These are phyloP conservation scores for Calosoma granatense DNA, from an alignment of 1,140 invertebrate species.

Conservation along the genomic window DNA sequence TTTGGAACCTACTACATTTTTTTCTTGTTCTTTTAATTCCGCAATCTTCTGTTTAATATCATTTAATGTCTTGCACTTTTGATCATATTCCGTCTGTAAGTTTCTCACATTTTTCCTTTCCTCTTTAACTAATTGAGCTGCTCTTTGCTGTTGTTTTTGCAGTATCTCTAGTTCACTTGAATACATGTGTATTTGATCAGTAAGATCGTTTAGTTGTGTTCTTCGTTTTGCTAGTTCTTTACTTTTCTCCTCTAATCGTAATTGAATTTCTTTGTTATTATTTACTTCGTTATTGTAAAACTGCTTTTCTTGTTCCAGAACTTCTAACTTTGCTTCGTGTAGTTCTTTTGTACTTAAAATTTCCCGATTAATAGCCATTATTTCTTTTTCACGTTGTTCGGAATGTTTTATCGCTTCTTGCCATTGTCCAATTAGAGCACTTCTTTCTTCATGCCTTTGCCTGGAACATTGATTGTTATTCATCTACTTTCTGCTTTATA, in stretches of 20 bases:
- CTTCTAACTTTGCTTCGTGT: constrained; percentile 22
- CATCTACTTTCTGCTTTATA: not conserved
- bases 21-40: constrained; percentile 16
- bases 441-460: constrained; percentile 23
- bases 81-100: constrained; percentile 17
- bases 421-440: constrained; percentile 34
- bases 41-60: not conserved
- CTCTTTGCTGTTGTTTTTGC: constrained; percentile 18
- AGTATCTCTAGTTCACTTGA: constrained; percentile 18
- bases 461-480: constrained; percentile 11
- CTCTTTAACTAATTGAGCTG: constrained; percentile 23
- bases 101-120: constrained; percentile 19
- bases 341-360: constrained; percentile 19
- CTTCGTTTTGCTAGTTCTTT: not conserved
- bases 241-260: constrained; percentile 22
- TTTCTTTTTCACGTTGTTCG: constrained; percentile 42
- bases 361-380: constrained; percentile 34
- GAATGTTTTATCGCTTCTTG: constrained; percentile 42
- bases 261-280: constrained; percentile 26
- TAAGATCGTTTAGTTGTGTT: constrained; percentile 20
- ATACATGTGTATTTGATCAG: constrained; percentile 17
- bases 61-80: constrained; percentile 16
- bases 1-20: constrained; percentile 18
- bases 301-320: constrained; percentile 26
- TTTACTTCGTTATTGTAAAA: constrained; percentile 27